Evolutionary conservation across 2,113 vertebrate genomes (phyloP).

Genomic region (Plecotus auritus): DNA sequence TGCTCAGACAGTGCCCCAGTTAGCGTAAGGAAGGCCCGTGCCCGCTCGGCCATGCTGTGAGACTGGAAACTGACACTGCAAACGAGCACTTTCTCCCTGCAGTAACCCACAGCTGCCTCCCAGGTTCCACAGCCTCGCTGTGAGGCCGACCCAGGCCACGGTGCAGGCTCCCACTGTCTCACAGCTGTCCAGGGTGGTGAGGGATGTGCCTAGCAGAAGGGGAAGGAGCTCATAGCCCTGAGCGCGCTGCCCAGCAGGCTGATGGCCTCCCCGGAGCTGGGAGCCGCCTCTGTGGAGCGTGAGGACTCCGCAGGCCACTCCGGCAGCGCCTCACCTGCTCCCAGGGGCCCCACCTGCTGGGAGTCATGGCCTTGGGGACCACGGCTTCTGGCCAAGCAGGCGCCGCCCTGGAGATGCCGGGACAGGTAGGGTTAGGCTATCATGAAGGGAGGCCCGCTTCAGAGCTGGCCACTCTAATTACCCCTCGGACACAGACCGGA

Average conservation of each 20-base stretch:
- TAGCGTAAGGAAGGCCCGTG: not conserved
- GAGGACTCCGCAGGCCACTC: not conserved
- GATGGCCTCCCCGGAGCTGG: not conserved
- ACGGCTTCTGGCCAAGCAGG: not conserved
- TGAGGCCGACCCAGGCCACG: not conserved
- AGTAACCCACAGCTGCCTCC: not conserved
- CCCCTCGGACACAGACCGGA: not conserved
- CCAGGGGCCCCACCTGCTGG: no score
- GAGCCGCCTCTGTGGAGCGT: no score
- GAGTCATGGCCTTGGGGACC: no score
- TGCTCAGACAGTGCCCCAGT: not conserved
- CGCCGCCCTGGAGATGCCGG: not conserved
- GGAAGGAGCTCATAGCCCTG: not conserved
- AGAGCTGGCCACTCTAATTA: not conserved
- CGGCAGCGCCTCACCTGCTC: not conserved
- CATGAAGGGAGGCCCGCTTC: not conserved
- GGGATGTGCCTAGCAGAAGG: not conserved
- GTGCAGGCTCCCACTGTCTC: not conserved
- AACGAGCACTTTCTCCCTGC: not conserved
- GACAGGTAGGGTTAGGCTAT: rapidly evolving
- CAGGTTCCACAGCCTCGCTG: not conserved
- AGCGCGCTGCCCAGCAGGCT: rapidly evolving
- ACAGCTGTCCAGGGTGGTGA: not conserved
- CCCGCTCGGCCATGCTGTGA: not conserved
- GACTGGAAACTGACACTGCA: not conserved